Base-by-base conservation (phyloP, 1,140 invertebrate species). In the Colletes latitarsis region DNA sequence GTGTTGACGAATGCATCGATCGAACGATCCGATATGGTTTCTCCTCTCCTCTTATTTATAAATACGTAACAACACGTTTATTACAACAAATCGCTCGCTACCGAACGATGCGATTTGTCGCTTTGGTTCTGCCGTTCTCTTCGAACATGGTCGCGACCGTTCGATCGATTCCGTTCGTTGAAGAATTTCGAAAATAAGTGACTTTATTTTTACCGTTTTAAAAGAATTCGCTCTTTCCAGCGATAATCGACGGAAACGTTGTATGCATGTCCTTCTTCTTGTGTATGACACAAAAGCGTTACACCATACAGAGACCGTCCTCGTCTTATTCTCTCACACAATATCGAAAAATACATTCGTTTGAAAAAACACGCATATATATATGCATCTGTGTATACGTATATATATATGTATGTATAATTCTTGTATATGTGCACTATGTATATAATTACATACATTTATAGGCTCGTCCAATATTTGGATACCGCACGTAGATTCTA, bases 301-400 rank as follows among this genome's bases (percentile, higher is more conserved):
- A 12, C 39, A 10, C 4, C 52, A 57, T 46, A 52, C 77, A 43
- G 4, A 81, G 21, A 82, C 64, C 64, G 66, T 62, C 64, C 66
- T 82, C 62, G 49, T 62, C 71, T 73, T 66, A 77, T 58, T 72
- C 64, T 68, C 64, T 77, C 83, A 73, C 80, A 79, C 80, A 66
- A 87, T 90, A 85, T 92, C 84, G 88, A 92, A 92, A 92, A 91
- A 92, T 91, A 92, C 90, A 89, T 90, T 87, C 81, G 89, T 91
- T 86, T 89, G 83, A 87, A 88, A 83, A 77, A 80, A 64, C 71
- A 67, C 78, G 41, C 73, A 58, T 81, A 43, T 67, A 30, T 79
- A 41, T 75, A 77, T 82, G 52, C 89, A 71, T 43, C 19, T 68
- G 21, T 75, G 43, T 58, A 15, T 68, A 60, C 49, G 41, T 80